A percentile compares a stretch with the other conserved stretches of the same genome.
Evolutionary conservation across 1,140 invertebrate species (phyloP).

Genomic region (Bombus huntii): DNA sequence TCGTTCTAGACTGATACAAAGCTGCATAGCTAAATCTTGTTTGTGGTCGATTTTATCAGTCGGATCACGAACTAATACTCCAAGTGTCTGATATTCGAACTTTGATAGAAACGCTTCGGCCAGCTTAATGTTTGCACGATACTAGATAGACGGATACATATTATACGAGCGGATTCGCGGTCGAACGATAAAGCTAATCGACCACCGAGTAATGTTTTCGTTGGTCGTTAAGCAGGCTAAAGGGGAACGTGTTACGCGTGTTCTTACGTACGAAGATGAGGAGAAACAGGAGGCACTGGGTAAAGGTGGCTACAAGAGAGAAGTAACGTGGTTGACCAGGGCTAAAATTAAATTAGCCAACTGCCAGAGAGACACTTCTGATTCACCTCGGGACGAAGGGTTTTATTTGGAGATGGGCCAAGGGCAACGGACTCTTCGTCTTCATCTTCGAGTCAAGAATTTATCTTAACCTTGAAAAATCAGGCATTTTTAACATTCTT

Average conservation of each 20-base stretch:
- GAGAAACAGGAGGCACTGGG: not conserved
- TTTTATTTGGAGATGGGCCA: slow-evolving; percentile 72
- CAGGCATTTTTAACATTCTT: not conserved
- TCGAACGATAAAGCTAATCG: slow-evolving; percentile 15
- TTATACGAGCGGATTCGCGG: slow-evolving; percentile 4
- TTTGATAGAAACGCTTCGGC: not conserved
- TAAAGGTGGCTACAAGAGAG: slow-evolving; percentile 27
- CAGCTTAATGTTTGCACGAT: not conserved
- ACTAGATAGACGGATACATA: not conserved
- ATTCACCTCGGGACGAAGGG: slow-evolving; percentile 58
- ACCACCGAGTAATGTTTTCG: slow-evolving; percentile 24
- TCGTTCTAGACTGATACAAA: not conserved
- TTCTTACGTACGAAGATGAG: slow-evolving; percentile 33
- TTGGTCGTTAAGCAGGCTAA: not conserved
- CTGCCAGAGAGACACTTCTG: slow-evolving; percentile 58
- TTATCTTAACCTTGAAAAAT: slow-evolving; percentile 50
- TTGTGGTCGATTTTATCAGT: not conserved
- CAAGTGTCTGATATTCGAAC: not conserved
- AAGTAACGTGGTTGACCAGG: slow-evolving; percentile 11
- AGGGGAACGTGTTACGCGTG: slow-evolving; percentile 31
- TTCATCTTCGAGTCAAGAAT: slow-evolving; percentile 28
- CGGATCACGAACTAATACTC: not conserved
- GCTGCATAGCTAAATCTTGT: not conserved
- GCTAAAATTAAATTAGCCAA: slow-evolving; percentile 70
- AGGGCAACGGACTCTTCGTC: slow-evolving; percentile 66